A percentile compares a stretch with the other conserved stretches of the same genome.
These are phyloP conservation scores for Eulemur coronatus DNA, from an alignment of 2,797 vertebrate genomes.

Conservation along the genomic window DNA sequence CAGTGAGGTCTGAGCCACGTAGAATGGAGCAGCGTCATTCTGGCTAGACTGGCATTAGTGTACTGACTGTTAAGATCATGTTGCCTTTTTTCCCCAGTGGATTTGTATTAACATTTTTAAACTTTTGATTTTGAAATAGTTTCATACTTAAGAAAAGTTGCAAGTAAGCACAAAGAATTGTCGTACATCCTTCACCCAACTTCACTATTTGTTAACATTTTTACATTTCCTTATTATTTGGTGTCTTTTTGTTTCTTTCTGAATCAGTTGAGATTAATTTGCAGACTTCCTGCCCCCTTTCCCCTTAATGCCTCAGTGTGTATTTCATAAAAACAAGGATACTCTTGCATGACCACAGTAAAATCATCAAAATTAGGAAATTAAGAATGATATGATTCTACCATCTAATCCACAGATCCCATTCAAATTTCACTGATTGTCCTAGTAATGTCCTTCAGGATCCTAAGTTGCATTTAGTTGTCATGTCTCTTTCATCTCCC, in stretches of 20 bases:
- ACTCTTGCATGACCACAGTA: background rate
- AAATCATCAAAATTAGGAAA: conserved; percentile 6
- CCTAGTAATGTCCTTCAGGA: conserved; percentile 18
- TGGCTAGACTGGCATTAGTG: background rate
- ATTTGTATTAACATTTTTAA: background rate
- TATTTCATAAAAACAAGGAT: background rate
- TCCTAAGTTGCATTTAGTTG: conserved; percentile 8
- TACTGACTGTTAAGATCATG: background rate
- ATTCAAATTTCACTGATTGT: background rate
- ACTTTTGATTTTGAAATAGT: background rate
- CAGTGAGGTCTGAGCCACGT: background rate
- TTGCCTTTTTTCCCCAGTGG: background rate
- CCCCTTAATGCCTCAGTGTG: background rate
- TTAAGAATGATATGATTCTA: background rate
- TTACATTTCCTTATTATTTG: background rate
- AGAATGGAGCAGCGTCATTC: background rate
- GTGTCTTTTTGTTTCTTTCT: background rate
- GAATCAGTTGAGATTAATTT: conserved; percentile 18
- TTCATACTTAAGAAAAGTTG: background rate
- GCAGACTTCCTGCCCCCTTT: background rate
- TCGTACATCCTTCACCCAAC: background rate
- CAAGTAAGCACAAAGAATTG: background rate
- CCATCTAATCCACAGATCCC: background rate
- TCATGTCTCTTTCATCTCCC: conserved; percentile 15
- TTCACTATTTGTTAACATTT: background rate